These are phyloP conservation scores for Hipparchia semele DNA, from an alignment of 2,888 invertebrate species.

Conservation along the genomic window DNA sequence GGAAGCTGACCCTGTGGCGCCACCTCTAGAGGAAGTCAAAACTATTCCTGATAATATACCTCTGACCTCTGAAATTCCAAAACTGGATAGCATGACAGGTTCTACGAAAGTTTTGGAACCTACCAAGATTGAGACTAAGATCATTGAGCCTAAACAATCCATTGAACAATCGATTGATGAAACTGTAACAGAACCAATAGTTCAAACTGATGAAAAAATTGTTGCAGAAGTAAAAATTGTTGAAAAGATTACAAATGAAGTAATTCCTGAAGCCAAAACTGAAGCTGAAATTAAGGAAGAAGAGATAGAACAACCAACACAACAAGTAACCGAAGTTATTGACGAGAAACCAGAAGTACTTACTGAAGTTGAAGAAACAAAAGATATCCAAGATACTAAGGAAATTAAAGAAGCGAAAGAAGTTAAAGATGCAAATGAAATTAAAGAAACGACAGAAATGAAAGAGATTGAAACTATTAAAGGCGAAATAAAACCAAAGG, in stretches of 20 bases:
- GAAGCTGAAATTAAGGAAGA: slow-evolving; percentile 18
- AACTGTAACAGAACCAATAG: slow-evolving; percentile 18
- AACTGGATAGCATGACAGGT: slow-evolving; percentile 40
- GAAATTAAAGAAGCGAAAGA: slow-evolving; percentile 25
- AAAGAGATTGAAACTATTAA: slow-evolving; percentile 21
- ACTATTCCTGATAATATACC: slow-evolving; percentile 56
- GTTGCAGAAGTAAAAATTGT: slow-evolving; percentile 6
- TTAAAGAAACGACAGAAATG: not conserved
- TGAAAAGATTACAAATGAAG: slow-evolving; percentile 13
- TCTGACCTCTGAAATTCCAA: slow-evolving; percentile 54
- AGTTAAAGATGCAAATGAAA: not conserved
- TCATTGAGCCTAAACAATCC: slow-evolving; percentile 6
- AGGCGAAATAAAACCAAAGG: slow-evolving; percentile 48
- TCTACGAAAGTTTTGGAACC: slow-evolving; percentile 39
- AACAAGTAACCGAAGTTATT: slow-evolving; percentile 22
- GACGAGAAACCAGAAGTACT: slow-evolving; percentile 40
- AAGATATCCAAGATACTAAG: not conserved
- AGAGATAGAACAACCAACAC: slow-evolving; percentile 19
- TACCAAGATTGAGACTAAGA: slow-evolving; percentile 19
- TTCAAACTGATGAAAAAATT: slow-evolving; percentile 11
- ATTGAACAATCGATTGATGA: slow-evolving; percentile 39
- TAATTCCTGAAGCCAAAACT: slow-evolving; percentile 9
- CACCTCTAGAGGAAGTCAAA: slow-evolving; percentile 62
- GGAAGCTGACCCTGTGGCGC: slow-evolving; percentile 64
- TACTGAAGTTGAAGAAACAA: slow-evolving; percentile 39